phyloP scores from a whole-genome alignment of 2,113 vertebrate species.

The Orthonyx spaldingii region DNA sequence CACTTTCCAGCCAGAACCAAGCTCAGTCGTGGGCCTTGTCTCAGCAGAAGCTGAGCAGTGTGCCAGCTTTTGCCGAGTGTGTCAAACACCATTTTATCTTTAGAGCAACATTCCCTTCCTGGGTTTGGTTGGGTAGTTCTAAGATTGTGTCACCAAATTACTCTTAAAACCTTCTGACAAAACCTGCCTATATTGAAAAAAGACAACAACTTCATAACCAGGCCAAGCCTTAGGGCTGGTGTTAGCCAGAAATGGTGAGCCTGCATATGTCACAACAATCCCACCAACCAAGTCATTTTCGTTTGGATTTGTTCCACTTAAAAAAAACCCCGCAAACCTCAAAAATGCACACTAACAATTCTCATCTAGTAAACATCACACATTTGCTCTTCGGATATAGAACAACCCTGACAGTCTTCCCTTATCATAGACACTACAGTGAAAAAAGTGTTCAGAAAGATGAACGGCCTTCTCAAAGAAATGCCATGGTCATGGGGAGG shows the following conservation, averaged over 20 bases:
- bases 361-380: not conserved
- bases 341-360: not conserved
- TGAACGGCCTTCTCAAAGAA: not conserved
- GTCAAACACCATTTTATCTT: not conserved
- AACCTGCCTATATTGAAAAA: fast-evolving
- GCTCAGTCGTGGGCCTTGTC: not conserved
- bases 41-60: not conserved
- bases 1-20: not conserved
- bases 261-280: not conserved
- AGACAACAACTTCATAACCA: not conserved
- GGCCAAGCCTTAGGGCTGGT: not conserved
- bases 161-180: not conserved
- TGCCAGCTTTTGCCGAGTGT: not conserved
- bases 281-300: not conserved
- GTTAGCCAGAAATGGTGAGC: not conserved
- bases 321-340: not conserved
- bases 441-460: not conserved
- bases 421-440: not conserved
- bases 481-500: not conserved
- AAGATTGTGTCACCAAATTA: not conserved
- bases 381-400: fast-evolving
- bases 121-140: not conserved
- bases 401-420: not conserved
- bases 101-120: not conserved
- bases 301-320: not conserved